These are phyloP conservation scores for Heliconius cydno DNA, from an alignment of 2,888 invertebrate species.

Conservation along the genomic window DNA sequence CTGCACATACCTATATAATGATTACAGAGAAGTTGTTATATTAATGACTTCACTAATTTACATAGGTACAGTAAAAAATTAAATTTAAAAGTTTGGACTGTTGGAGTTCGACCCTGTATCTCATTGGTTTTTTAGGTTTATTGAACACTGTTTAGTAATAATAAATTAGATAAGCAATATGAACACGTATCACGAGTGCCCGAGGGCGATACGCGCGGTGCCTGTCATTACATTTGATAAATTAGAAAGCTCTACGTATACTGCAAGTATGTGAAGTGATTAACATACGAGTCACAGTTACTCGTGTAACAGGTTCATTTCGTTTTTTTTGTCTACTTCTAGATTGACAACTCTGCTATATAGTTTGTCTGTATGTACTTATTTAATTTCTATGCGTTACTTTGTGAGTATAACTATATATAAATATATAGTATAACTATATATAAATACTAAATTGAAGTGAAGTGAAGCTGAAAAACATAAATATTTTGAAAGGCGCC, in stretches of 20 bases:
- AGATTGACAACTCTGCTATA: background rate
- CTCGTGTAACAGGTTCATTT: conserved; percentile 21
- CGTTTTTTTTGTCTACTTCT: background rate
- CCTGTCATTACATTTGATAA: conserved; percentile 26
- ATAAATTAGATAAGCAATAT: conserved; percentile 21
- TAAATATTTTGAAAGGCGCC: no score
- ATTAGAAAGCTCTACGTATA: conserved; percentile 10
- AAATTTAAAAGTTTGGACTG: background rate
- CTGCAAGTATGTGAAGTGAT: background rate
- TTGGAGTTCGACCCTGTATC: background rate
- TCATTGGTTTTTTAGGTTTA: conserved; percentile 6
- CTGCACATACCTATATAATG: background rate
- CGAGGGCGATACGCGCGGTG: background rate
- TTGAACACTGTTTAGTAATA: conserved; percentile 15
- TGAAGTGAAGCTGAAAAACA: no score
- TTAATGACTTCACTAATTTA: background rate
- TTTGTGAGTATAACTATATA: background rate
- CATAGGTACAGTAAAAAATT: background rate
- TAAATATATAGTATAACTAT: no score
- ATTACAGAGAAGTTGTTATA: background rate
- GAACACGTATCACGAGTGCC: conserved; percentile 1
- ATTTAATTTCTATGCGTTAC: background rate
- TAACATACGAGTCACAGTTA: conserved; percentile 17
- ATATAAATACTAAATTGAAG: no score
- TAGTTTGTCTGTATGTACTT: background rate